A percentile compares a stretch with the other conserved stretches of the same genome.
phyloP scores from a whole-genome alignment of 2,113 vertebrate genomes.

The Grammomys surdaster region DNA sequence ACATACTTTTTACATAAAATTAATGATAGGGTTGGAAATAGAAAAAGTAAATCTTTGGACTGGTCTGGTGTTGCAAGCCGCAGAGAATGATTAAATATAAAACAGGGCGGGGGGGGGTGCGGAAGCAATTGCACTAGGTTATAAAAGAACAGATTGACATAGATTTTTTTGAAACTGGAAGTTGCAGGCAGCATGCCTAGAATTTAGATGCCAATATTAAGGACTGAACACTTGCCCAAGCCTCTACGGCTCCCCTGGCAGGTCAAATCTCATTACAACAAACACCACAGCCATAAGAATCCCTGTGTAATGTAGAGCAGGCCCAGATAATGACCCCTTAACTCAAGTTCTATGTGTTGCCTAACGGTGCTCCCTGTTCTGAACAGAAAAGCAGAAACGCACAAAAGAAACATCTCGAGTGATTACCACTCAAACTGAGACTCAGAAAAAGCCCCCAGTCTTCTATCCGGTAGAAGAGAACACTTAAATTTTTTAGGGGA shows the following conservation, averaged over 20 bases:
- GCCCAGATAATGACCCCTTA: background rate
- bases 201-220: constrained; percentile 71
- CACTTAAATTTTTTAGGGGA: background rate
- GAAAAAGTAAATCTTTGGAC: constrained; percentile 68
- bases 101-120: background rate
- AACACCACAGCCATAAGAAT: constrained; percentile 22
- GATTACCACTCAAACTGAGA: background rate
- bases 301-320: background rate
- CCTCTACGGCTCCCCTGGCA: background rate
- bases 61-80: constrained; percentile 51
- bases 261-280: constrained; percentile 50
- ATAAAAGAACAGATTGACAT: constrained; percentile 70
- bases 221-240: constrained; percentile 36
- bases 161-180: constrained; percentile 70
- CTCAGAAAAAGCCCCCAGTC: background rate
- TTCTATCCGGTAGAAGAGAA: background rate
- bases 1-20: constrained; percentile 79
- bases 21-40: constrained; percentile 67
- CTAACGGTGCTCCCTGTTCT: background rate
- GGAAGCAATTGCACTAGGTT: constrained; percentile 16
- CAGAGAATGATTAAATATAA: constrained; percentile 69
- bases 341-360: background rate
- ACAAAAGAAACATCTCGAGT: background rate
- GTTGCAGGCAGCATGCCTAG: constrained; percentile 68
- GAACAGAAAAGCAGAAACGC: background rate